phyloP scores from a whole-genome alignment of 2,113 vertebrate genomes.

The Microtus richardsoni region DNA sequence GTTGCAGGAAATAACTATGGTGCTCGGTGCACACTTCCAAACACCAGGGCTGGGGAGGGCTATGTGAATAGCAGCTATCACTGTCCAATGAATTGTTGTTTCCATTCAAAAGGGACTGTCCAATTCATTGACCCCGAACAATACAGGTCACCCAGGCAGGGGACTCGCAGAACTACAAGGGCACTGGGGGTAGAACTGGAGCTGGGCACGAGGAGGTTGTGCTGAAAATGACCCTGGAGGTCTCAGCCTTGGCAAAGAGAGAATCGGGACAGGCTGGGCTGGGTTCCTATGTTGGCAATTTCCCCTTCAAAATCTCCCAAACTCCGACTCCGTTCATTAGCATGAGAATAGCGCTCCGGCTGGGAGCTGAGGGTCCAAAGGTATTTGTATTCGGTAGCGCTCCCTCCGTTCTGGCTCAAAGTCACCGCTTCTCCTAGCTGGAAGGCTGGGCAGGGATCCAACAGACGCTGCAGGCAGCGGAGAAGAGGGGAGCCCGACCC shows the following conservation, averaged over 20 bases:
- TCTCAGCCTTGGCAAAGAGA: neutral
- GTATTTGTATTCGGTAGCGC: conserved; percentile 85
- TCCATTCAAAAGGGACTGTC: neutral
- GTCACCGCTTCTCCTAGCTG: conserved; percentile 69
- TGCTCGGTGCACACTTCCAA: neutral
- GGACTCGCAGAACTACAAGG: neutral
- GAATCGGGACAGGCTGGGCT: neutral
- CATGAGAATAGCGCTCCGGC: conserved; percentile 80
- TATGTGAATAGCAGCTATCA: neutral
- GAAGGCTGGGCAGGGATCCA: conserved; percentile 33
- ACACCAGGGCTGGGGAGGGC: neutral
- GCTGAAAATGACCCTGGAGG: neutral
- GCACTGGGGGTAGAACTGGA: neutral
- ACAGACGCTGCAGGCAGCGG: neutral
- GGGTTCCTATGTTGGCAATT: conserved; percentile 2
- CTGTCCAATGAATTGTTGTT: neutral
- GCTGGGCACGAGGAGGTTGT: neutral
- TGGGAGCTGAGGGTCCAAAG: conserved; percentile 17
- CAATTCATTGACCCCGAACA: neutral
- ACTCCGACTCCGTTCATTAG: conserved; percentile 70
- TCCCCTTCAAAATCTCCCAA: conserved; percentile 30
- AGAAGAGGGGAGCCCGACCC: neutral
- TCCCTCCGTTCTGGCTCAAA: conserved; percentile 75
- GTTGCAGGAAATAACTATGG: neutral
- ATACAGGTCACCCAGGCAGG: neutral